phyloP scores from a whole-genome alignment of 1,140 invertebrate genomes.

The Achroia grisella region DNA sequence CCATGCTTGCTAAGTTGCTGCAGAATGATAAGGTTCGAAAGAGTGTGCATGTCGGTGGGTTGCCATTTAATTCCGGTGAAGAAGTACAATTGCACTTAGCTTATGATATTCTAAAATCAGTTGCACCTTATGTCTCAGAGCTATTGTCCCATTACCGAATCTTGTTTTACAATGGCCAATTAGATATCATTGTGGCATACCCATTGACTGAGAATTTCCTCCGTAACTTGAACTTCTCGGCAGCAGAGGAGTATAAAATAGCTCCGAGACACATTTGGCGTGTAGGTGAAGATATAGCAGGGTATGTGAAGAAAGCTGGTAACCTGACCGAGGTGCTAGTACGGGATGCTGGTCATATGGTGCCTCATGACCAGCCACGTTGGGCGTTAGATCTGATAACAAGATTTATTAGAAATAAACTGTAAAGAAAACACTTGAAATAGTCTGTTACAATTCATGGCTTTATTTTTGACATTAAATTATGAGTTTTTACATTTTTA shows the following conservation, averaged over 20 bases:
- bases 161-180: conserved; percentile 85
- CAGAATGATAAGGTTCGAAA: conserved; percentile 76
- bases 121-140: conserved; percentile 31
- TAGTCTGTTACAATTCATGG: conserved; percentile 1
- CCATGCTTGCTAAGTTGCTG: conserved; percentile 67
- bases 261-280: conserved; percentile 78
- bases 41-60: conserved; percentile 88
- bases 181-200: conserved; percentile 88
- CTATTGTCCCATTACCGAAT: conserved; percentile 76
- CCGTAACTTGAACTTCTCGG: conserved; percentile 77
- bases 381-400: conserved; percentile 85
- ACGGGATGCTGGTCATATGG: conserved; percentile 87
- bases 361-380: conserved; percentile 84
- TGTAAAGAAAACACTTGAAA: conserved; percentile 7
- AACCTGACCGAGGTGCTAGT: conserved; percentile 86
- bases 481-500: background rate
- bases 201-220: conserved; percentile 84
- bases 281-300: conserved; percentile 80
- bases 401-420: conserved; percentile 77
- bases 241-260: conserved; percentile 76
- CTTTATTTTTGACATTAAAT: conserved; percentile 2
- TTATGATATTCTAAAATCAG: conserved; percentile 48
- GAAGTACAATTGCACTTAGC: conserved; percentile 36
- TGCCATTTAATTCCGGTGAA: conserved; percentile 76
- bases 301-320: conserved; percentile 80